These are phyloP conservation scores for Temnothorax rugatulus DNA, from an alignment of 2,888 invertebrate species.

Conservation along the genomic window DNA sequence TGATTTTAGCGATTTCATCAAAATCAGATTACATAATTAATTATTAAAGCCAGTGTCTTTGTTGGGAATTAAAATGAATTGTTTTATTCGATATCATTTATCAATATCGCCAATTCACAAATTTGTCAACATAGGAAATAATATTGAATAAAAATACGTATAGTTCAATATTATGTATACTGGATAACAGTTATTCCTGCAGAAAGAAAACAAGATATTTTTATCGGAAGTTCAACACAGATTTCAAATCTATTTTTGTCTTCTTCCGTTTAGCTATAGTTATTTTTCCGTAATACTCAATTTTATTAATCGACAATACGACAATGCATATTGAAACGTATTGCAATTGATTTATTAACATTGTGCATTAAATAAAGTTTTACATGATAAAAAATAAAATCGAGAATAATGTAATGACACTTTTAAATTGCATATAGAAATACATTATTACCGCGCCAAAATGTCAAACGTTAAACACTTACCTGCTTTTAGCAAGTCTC, in stretches of 20 bases:
- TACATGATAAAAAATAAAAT: neutral
- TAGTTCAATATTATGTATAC: neutral
- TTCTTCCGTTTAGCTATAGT: neutral
- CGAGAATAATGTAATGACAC: constrained; percentile 25
- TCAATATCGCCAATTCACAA: neutral
- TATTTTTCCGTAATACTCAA: neutral
- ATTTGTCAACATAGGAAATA: neutral
- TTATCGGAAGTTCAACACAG: neutral
- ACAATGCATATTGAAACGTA: neutral
- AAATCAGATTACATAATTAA: neutral
- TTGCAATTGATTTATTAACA: constrained; percentile 30
- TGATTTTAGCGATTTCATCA: neutral
- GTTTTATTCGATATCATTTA: neutral
- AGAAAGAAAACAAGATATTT: constrained; percentile 23
- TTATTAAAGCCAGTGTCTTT: neutral
- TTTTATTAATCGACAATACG: constrained; percentile 11
- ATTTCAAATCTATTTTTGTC: neutral
- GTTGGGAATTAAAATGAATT: neutral
- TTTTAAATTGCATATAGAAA: constrained; percentile 1
- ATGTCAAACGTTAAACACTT: neutral
- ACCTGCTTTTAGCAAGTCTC: neutral
- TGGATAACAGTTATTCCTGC: neutral
- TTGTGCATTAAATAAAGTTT: constrained; percentile 7
- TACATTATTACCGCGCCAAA: neutral
- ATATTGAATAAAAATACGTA: constrained; percentile 8